Base-by-base conservation (phyloP, 2,888 invertebrate genomes). In the Phorcus lineatus region DNA sequence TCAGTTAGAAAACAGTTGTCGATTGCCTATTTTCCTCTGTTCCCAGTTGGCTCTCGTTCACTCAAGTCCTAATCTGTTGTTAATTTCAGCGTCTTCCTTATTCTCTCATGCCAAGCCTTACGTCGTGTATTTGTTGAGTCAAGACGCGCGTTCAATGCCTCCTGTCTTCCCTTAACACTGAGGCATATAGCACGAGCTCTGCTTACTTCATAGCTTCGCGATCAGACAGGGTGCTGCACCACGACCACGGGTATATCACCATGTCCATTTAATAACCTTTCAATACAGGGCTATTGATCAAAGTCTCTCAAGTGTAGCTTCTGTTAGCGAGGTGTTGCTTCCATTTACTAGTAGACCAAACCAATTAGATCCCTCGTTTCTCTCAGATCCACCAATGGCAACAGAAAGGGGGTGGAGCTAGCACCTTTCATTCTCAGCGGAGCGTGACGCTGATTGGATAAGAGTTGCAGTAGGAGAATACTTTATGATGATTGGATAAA, bases 181-280 rank as follows among this genome's bases (percentile, higher is more conserved):
- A 9, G 47, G 13, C 47, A 47, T 47, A 47, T 47, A 47, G 47
- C 47, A 47, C 47, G 13, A 47, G 47, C 47, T 11, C 47, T 47
- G 7, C 11, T 47, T 11, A 11, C 11, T 47, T 9, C 11, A 47
- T 6, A 47, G 13, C 11, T 11, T 13, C 11, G 11, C 47, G 47
- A 47, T 47, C 47, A 47, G 47, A 6, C 47, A 47, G 47, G 47
- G 47, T 47, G 47, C 47, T 47, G 1, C 13, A 47, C 47, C 11
- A 47, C 11, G 13, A 47, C 47, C 47, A 11, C 47, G 47, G 47
- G 47, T 47, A 47, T 47, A 47, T 47, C 47, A 47, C 70, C 70
- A 70, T 70, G 70, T 40, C n/a, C 19, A 70, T 70, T 70, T 70
- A 70, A 70, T 70, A 70, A 36, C 70, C 36, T 70, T 70, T 70